A percentile compares a stretch with the other conserved stretches of the same genome.
Conservation (phyloP, 2,888 invertebrate species). For the Ormyrus rosae region DNA sequence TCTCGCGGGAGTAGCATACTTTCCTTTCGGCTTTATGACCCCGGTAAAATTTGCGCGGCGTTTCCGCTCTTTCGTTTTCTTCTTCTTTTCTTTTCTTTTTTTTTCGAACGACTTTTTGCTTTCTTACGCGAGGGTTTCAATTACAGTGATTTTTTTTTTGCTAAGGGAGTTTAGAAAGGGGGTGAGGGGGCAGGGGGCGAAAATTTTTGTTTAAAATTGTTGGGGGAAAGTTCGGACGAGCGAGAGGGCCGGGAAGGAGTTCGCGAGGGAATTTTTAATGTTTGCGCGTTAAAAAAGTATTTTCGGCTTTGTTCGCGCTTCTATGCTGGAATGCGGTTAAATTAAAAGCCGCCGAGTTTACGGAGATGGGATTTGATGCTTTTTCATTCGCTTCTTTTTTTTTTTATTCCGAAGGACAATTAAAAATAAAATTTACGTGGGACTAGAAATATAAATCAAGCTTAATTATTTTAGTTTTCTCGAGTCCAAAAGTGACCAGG, state of each 20-base stretch:
- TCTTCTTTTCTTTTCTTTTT: not conserved
- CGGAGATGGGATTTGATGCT: too few species aligned
- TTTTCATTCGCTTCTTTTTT: too few species aligned
- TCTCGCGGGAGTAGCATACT: slow-evolving; percentile 26
- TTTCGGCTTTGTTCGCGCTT: not conserved
- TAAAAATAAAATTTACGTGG: too few species aligned
- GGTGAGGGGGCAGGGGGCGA: not conserved
- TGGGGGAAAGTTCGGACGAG: slow-evolving; percentile 5
- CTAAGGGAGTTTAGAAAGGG: too few species aligned
- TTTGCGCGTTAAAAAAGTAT: not conserved
- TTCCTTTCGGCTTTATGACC: slow-evolving; percentile 20
- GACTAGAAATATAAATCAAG: too few species aligned
- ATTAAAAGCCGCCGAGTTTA: not conserved
- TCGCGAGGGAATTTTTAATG: slow-evolving; percentile 10
- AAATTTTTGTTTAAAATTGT: slow-evolving; percentile 27
- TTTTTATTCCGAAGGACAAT: too few species aligned
- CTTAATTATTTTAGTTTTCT: too few species aligned
- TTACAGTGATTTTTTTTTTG: slow-evolving; percentile 41
- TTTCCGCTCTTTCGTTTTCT: not conserved
- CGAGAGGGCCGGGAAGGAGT: not conserved
- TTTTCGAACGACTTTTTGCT: too few species aligned
- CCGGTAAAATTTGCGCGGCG: slow-evolving; percentile 26
- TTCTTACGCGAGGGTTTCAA: slow-evolving; percentile 24
- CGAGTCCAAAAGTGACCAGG: too few species aligned
- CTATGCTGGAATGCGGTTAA: not conserved